These are phyloP conservation scores for Paramormyrops kingsleyae DNA, from an alignment of 2,113 vertebrate genomes.

Conservation along the genomic window DNA sequence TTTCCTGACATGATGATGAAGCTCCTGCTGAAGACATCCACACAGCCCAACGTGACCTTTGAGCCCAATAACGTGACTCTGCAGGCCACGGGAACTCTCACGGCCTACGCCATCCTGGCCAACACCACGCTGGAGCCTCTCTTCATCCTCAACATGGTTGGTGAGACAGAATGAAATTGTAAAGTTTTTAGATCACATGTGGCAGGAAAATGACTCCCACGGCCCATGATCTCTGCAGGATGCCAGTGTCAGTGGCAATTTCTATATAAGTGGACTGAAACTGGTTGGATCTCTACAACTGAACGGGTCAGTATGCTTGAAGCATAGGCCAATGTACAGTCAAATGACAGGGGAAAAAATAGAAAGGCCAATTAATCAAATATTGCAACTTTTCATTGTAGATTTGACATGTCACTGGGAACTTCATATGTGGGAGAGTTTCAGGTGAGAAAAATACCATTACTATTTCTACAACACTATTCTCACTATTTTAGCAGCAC, in stretches of 20 bases:
- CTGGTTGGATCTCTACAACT: constrained; percentile 49
- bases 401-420: constrained; percentile 42
- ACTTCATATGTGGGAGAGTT: constrained; percentile 58
- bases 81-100: constrained; percentile 37
- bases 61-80: constrained; percentile 44
- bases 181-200: neutral
- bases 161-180: constrained; percentile 12
- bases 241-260: constrained; percentile 42
- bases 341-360: neutral
- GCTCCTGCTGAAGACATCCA: constrained; percentile 42
- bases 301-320: constrained; percentile 48
- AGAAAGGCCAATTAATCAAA: neutral
- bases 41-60: constrained; percentile 43
- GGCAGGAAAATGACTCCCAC: neutral
- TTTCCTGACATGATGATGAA: constrained; percentile 62
- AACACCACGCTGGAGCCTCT: constrained; percentile 54
- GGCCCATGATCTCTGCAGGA: constrained; percentile 36
- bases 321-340: neutral
- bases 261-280: constrained; percentile 44
- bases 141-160: constrained; percentile 59
- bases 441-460: constrained; percentile 40
- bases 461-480: neutral
- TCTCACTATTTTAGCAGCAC: neutral
- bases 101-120: constrained; percentile 58
- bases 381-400: constrained; percentile 33